Base-by-base conservation (phyloP, 2,113 vertebrate genomes). In the Rutilus rutilus region DNA sequence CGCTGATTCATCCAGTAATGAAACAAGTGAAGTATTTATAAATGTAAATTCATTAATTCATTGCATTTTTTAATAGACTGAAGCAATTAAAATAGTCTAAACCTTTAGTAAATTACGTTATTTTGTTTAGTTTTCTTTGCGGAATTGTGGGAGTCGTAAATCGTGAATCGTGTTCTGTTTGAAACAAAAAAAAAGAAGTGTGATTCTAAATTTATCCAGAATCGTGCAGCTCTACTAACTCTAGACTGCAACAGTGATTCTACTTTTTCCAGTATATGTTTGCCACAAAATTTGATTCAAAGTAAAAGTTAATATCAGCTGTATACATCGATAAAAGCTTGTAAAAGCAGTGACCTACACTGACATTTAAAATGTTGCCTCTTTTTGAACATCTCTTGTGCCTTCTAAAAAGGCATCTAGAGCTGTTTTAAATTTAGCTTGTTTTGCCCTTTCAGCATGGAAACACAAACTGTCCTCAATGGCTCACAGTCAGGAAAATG, bases 351-450 rank as follows among this genome's bases (percentile, higher is more conserved):
- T 27, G 25, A 77, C 25, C 74, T 54, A 15, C 14, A 54, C 74
- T 30, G 47, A 52, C 74, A 77, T 77, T 77, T 77, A 54, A 52
- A 73, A 73, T n/a, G 21, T 73, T n/a, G 36, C 69, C 2, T 73
- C 4, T 30, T 30, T 73, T 45, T 73, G 54, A 77, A 54, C 5
- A 0, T 21, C 17, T 36, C 7, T 10, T 33, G 27, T 33, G 25
- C 4, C 25, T 78, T 78, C 1, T 17, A 78, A 78, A 76, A 54
- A 14, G 17, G 7, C 50, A 36, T 78, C 8, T 33, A 54, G 75
- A 33, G 2, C 50, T 12, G 27, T 78, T 78, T 36, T 33, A 30
- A 33, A 54, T 77, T 5, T 54, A 33, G 19, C 50, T 36, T 77
- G 21, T 30, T 54, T 33, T 57, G 75, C 30, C 25, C 50, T 78